Evolutionary conservation across 1,140 invertebrate species (phyloP), one percentile per base, ranked within the genome.

Genomic region (Drosophila jambulina): DNA sequence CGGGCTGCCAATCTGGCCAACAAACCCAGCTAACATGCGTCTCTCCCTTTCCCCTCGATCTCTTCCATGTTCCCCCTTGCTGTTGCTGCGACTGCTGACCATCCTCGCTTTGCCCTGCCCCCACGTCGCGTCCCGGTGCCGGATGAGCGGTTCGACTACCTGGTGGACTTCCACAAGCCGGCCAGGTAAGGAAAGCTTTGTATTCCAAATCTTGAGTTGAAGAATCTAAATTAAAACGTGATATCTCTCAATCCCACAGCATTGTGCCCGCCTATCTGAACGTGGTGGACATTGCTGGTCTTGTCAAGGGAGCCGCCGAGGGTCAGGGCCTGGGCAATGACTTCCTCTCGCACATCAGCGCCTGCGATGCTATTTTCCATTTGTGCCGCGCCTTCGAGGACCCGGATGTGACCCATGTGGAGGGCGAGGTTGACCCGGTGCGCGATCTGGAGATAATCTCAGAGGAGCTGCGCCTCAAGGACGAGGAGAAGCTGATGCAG

Each of bases 341-440:
- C 70, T 99, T 99, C 93, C 95, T 99, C 6, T 99, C 99, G 4
- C 98, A 99, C 93, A 99, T 99, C 85, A 98, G 96, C 93, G 99
- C 98, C 9, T 99, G 99, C 93, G 99, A 99, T 93, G 98, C 98
- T n/a, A 96, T 99, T 78, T 99, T 99, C 93, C 98, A 99, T 93
- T 94, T 99, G 63, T 97, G 97, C 90, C 96, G 99, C 92, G 98
- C 98, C 23, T 99, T 99, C 93, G 99, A 99, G 75, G 98, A 99
- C 93, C 98, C 98, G 57, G 98, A 99, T 88, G 98, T 99, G 0
- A 99, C 98, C 34, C 99, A 99, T 91, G 96, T 99, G 0, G 99
- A 99, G 93, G 99, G 99, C 10, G 99, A 99, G 59, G 98, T 99
- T 0, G 97, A 99, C 93, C 99, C 99, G 0, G 95, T 99, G 2